Evolutionary conservation across 2,113 vertebrate species (phyloP), one percentile per base, ranked within the genome.

Genomic region (Oncorhynchus nerka): DNA sequence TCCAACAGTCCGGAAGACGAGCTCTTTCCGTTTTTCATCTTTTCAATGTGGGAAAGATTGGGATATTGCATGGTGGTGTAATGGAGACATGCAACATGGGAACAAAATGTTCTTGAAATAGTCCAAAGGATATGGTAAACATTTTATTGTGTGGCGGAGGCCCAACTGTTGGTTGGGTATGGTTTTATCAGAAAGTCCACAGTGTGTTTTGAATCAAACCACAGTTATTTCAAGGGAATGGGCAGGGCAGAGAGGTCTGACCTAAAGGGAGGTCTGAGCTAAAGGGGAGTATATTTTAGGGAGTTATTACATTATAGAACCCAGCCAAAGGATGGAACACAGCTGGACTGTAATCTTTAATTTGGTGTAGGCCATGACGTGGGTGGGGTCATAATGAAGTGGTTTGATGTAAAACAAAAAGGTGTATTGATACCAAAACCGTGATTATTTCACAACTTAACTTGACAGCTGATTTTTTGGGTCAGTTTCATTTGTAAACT

Each of bases 331-430:
- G 39, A 68, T 69, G 5, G 12, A 39, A 74, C 34, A 83, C 83
- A 77, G 78, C 55, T 72, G 49, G 81, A 75, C 65, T 78, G 78
- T 75, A 15, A 82, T 86, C 79, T 88, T 62, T 87, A 84, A 88
- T 89, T 87, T 81, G 16, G 79, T 59, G 68, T 64, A 79, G 75
- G 75, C 64, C 69, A 68, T 28, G 13, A 34, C 39, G 9, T 1
- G 78, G 84, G 87, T 65, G 78, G 34, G 72, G 39, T 45, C 39
- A 12, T 49, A 73, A 85, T 84, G 79, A 79, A 86, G 3, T 67
- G 78, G 86, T 74, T 81, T 80, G 81, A 79, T 82, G 76, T 75
- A 1, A 30, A 11, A 15, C 19, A 66, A 66, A 34, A 34, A 24
- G n/a, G 0, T 13, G 24, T 28, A 30, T 66, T 66, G 64, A 66